Base-by-base conservation (phyloP, 2,888 invertebrate species). In the Cheilosia impressa region DNA sequence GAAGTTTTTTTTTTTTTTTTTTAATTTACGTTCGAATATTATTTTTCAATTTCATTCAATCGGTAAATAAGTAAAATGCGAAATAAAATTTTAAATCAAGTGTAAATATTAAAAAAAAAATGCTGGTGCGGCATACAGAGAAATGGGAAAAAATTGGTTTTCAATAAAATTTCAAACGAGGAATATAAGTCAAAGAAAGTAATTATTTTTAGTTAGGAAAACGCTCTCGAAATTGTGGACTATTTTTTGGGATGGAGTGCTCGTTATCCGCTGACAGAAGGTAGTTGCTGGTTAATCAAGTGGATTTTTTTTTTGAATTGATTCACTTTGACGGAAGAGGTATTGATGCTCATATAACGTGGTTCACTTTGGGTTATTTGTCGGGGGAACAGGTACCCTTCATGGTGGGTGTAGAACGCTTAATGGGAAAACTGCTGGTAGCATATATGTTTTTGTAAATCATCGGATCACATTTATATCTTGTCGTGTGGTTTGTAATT, bases 11-110 rank as follows among this genome's bases (percentile, higher is more conserved):
- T 17, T 19, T 22, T 41, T 27, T 22, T 19, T 13, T 7, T 57
- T 57, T 45, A 58, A 24, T 69, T 10, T 57, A 58, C 75, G 19
- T 62, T 81, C 75, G 63, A 52, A 63, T 63, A 73, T 73, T 27
- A 27, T 55, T 41, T 52, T 66, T 73, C 50, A 77, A 76, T 82
- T 63, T 65, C 60, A 57, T 57, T 75, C 50, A 68, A 83, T 73
- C 13, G 24, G 73, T 52, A 83, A 83, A 83, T 62, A n/a, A 53
- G 24, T 63, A 57, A 60, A 65, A 53, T 27, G n/a, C 50, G 13
- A 45, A 55, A 47, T 10, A 43, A 45, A 22, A 60, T 69, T 4
- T 58, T 22, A 65, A 73, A 58, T 63, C 15, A 63, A 27, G 34
- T 41, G n/a, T 22, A 41, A 41, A 22, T 22, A 27, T n/a, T n/a